Conservation (phyloP, 1,140 invertebrate species). For the Pemphigus obesinymphae region DNA sequence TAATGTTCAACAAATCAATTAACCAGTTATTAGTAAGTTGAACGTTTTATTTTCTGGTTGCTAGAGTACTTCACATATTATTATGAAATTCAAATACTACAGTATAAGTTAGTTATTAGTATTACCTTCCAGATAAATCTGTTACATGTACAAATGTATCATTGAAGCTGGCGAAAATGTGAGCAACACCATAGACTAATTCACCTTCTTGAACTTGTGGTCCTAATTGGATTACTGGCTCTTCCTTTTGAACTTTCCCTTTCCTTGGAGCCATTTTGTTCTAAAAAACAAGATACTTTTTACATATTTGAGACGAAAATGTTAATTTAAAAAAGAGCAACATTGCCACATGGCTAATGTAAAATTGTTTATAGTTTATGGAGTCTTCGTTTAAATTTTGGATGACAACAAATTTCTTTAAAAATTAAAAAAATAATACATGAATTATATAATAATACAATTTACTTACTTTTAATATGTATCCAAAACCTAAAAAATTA, state of each 20-base stretch:
- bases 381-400: background rate
- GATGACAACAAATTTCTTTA: background rate
- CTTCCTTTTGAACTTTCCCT: conserved; percentile 93
- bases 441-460: background rate
- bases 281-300: background rate
- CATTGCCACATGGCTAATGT: conserved; percentile 8
- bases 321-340: background rate
- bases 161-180: conserved; percentile 99
- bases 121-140: conserved; percentile 90
- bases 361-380: background rate
- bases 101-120: too few relatives aligned
- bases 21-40: too few relatives aligned
- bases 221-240: conserved; percentile 92
- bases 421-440: background rate
- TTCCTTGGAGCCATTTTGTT: conserved; percentile 88
- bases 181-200: conserved; percentile 96
- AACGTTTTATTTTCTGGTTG: too few relatives aligned
- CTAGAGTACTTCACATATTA: too few relatives aligned
- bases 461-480: background rate
- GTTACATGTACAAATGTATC: conserved; percentile 99
- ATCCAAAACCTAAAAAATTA: background rate
- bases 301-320: too few relatives aligned
- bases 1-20: too few relatives aligned
- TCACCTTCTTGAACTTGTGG: conserved; percentile 97
- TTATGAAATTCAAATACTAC: too few relatives aligned